Conservation (phyloP, 2,797 vertebrate genomes). For the Sitta carolinensis region DNA sequence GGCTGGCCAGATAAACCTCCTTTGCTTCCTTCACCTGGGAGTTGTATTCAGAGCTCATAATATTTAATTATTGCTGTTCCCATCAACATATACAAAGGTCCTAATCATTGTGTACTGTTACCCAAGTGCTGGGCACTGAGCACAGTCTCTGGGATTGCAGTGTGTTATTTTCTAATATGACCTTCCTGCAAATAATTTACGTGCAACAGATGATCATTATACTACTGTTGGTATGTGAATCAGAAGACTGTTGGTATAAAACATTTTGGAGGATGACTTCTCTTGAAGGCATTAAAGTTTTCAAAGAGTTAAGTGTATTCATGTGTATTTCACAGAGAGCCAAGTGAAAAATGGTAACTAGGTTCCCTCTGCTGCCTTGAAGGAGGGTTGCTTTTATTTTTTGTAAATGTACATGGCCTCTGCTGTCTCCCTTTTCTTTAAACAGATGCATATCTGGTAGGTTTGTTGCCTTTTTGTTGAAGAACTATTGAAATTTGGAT, state of each 20-base stretch:
- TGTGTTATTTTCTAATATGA: background rate
- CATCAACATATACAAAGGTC: background rate
- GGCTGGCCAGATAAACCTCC: background rate
- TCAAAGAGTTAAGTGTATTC: background rate
- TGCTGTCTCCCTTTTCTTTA: background rate
- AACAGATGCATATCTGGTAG: background rate
- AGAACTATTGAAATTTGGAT: background rate
- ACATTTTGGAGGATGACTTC: background rate
- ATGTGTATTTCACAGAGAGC: background rate
- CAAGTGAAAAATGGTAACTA: slow-evolving; percentile 40
- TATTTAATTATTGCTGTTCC: background rate
- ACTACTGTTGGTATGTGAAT: background rate
- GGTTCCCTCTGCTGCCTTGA: slow-evolving; percentile 60
- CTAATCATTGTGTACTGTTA: background rate
- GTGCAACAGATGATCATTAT: background rate
- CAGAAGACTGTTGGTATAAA: background rate
- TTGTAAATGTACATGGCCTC: background rate
- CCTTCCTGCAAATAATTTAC: background rate
- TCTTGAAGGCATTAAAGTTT: background rate
- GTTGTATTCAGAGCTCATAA: background rate
- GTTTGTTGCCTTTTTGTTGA: background rate
- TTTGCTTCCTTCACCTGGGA: background rate
- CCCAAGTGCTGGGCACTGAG: background rate
- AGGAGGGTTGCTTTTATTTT: background rate
- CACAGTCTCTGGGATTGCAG: background rate